Evolutionary conservation across 2,797 vertebrate genomes (phyloP).

Genomic region (Florisuga fusca): DNA sequence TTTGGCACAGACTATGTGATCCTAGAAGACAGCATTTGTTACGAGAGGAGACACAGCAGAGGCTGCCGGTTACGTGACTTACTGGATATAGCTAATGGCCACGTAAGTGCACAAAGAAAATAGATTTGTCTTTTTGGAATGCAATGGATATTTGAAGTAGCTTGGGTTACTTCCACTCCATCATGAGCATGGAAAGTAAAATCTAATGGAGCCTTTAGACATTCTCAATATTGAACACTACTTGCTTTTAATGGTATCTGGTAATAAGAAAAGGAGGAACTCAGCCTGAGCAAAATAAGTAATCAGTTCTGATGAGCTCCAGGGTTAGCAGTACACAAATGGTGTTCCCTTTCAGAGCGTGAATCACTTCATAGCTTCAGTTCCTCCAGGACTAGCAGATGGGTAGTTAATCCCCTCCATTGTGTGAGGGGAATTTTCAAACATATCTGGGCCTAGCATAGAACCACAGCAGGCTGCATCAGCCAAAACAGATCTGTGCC

Average conservation of each 20-base stretch:
- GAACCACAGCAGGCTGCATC: not conserved
- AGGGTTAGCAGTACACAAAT: not conserved
- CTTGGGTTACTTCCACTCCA: not conserved
- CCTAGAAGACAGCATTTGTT: slow-evolving; percentile 96
- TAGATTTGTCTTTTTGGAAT: not conserved
- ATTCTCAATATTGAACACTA: not conserved
- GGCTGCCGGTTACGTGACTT: slow-evolving; percentile 94
- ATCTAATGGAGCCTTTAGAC: not conserved
- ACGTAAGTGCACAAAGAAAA: slow-evolving; percentile 81
- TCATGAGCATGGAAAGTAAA: not conserved
- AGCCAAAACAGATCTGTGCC: accelerated
- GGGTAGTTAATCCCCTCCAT: too few species aligned
- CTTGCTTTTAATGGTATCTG: not conserved
- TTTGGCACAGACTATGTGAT: slow-evolving; percentile 90
- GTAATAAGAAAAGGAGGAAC: not conserved
- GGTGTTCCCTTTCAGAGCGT: not conserved
- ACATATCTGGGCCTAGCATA: not conserved
- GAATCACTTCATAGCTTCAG: not conserved
- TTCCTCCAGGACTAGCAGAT: not conserved
- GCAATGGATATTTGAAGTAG: accelerated
- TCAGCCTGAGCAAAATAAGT: not conserved
- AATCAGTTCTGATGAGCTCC: not conserved
- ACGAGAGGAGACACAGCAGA: slow-evolving; percentile 88
- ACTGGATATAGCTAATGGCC: slow-evolving; percentile 92
- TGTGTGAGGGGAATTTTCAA: not conserved